Evolutionary conservation across 2,888 invertebrate species (phyloP).

Genomic region (Hypselothyrea guttata): DNA sequence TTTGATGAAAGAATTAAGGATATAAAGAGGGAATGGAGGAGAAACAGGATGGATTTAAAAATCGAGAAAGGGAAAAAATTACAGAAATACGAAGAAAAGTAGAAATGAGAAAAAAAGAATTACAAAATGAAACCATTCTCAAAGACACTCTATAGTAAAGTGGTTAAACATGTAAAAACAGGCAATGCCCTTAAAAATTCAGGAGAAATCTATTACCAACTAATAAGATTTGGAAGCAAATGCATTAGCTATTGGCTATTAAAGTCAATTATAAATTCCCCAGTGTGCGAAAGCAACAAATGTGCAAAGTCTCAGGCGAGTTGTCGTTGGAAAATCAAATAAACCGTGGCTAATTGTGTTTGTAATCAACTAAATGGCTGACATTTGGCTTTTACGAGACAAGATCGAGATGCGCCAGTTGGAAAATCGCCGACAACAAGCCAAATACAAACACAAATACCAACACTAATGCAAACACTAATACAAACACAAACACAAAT

Average conservation of each 20-base stretch:
- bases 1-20: too few relatives aligned
- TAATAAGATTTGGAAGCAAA: background rate
- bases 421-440: slow-evolving; percentile 18
- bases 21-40: too few relatives aligned
- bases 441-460: slow-evolving; percentile 40
- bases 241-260: slow-evolving; percentile 2
- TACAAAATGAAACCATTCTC: too few relatives aligned
- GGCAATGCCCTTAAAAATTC: too few relatives aligned
- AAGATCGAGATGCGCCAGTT: background rate
- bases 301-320: slow-evolving; percentile 30
- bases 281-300: slow-evolving; percentile 13
- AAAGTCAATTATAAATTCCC: slow-evolving; percentile 42
- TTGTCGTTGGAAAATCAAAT: slow-evolving; percentile 75
- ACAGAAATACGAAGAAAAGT: too few relatives aligned
- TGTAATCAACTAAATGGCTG: slow-evolving; percentile 71
- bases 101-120: too few relatives aligned
- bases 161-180: too few relatives aligned
- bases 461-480: too few relatives aligned
- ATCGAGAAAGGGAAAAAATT: too few relatives aligned
- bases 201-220: background rate
- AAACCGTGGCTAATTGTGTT: slow-evolving; percentile 73
- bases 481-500: slow-evolving; percentile 12
- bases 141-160: too few relatives aligned
- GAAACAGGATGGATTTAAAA: too few relatives aligned
- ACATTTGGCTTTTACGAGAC: slow-evolving; percentile 63